Evolutionary conservation across 2,888 invertebrate species (phyloP).

Genomic region (Acleris sparsana): DNA sequence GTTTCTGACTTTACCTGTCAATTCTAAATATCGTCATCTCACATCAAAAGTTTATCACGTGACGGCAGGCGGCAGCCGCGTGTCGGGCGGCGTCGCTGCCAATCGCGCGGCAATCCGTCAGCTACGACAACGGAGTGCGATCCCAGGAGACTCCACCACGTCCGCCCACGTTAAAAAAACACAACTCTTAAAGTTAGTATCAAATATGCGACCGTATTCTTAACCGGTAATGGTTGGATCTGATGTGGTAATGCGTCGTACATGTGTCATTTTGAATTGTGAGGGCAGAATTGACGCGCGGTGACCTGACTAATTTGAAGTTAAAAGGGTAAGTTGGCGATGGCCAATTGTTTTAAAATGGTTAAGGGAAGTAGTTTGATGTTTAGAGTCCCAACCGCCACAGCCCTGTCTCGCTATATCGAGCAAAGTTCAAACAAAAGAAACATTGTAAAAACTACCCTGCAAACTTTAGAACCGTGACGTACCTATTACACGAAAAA

Average conservation of each 20-base stretch:
- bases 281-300: slow-evolving; percentile 30
- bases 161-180: too few species aligned
- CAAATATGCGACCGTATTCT: too few species aligned
- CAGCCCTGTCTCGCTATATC: too few species aligned
- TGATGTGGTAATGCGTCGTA: too few species aligned
- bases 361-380: neutral
- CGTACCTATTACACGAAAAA: too few species aligned
- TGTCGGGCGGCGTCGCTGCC: slow-evolving; percentile 53
- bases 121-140: slow-evolving; percentile 33
- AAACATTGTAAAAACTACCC: too few species aligned
- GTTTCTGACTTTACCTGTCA: neutral
- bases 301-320: slow-evolving; percentile 61
- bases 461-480: too few species aligned
- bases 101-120: slow-evolving; percentile 72
- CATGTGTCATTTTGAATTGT: too few species aligned
- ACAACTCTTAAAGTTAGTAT: too few species aligned
- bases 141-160: neutral
- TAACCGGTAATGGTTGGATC: too few species aligned
- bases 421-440: too few species aligned
- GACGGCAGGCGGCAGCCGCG: slow-evolving; percentile 38
- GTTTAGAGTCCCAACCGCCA: too few species aligned
- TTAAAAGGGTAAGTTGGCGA: slow-evolving; percentile 8
- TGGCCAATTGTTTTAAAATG: neutral
- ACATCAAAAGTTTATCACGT: slow-evolving; percentile 37
- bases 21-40: slow-evolving; percentile 4